A percentile compares a stretch with the other conserved stretches of the same genome.
Evolutionary conservation across 2,888 invertebrate genomes (phyloP).

Genomic region (Neoascia interrupta): DNA sequence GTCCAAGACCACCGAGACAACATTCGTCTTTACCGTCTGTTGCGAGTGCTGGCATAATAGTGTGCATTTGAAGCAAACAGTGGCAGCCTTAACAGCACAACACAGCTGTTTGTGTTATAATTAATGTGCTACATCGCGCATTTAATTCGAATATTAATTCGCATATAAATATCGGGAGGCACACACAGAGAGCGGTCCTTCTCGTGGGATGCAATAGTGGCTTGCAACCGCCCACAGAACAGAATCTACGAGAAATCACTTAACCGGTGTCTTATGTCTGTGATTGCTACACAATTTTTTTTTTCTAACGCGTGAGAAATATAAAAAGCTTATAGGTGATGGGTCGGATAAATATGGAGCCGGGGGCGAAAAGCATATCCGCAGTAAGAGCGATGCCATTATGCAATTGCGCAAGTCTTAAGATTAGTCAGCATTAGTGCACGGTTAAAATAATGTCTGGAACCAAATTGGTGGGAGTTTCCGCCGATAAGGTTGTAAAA

Average conservation of each 20-base stretch:
- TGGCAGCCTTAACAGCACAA: constrained; percentile 49
- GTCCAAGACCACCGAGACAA: constrained; percentile 25
- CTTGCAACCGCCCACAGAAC: constrained; percentile 51
- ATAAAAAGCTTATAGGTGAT: constrained; percentile 3
- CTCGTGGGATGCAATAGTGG: constrained; percentile 40
- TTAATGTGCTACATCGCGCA: constrained; percentile 62
- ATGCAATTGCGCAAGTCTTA: constrained; percentile 50
- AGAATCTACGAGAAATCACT: constrained; percentile 56
- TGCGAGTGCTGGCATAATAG: constrained; percentile 28
- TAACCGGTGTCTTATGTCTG: constrained; percentile 41
- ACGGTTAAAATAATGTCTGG: too few species aligned
- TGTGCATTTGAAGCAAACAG: constrained; percentile 40
- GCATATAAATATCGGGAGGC: constrained; percentile 50
- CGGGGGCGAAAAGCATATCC: constrained; percentile 51
- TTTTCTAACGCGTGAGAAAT: constrained; percentile 11
- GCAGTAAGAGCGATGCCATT: constrained; percentile 49
- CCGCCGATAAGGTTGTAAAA: too few species aligned
- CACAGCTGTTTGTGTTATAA: constrained; percentile 56
- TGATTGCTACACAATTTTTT: constrained; percentile 35
- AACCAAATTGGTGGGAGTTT: too few species aligned
- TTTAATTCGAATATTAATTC: constrained; percentile 63
- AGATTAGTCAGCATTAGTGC: constrained; percentile 43
- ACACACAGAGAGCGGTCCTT: constrained; percentile 5
- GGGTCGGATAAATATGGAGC: not conserved
- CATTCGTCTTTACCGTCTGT: constrained; percentile 28